Conservation (phyloP, 2,888 invertebrate genomes). For the Epsilonema sp. region DNA sequence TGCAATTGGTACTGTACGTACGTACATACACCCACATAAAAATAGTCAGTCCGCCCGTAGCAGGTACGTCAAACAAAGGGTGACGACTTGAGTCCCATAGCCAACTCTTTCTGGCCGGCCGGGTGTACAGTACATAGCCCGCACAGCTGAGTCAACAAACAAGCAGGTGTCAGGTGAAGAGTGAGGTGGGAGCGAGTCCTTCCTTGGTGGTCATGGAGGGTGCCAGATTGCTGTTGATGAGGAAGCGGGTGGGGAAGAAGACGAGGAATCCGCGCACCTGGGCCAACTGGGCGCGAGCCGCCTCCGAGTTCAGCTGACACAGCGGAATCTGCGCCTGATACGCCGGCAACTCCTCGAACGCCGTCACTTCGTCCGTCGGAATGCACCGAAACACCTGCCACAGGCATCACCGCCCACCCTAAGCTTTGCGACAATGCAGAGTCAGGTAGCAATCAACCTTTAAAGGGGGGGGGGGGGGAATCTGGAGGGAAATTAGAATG, state of each 20-base stretch:
- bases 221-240: slow-evolving; percentile 61
- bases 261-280: slow-evolving; percentile 48
- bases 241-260: slow-evolving; percentile 64
- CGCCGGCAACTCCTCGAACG: slow-evolving; percentile 49
- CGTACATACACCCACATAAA: no score
- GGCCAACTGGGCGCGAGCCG: slow-evolving; percentile 44
- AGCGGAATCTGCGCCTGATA: slow-evolving; percentile 54
- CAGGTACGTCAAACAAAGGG: no score
- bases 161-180: slow-evolving; percentile 87
- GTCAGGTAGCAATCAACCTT: no score
- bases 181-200: slow-evolving; percentile 67
- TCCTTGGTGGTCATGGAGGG: slow-evolving; percentile 66
- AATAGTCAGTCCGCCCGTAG: no score
- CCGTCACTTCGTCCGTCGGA: slow-evolving; percentile 59
- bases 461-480: neutral
- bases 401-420: slow-evolving; percentile 5
- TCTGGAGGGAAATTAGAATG: neutral
- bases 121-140: no score
- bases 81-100: no score
- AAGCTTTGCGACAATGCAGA: neutral
- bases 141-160: no score
- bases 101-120: no score
- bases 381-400: slow-evolving; percentile 62
- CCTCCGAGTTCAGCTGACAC: slow-evolving; percentile 48
- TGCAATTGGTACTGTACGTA: no score